Base-by-base conservation (phyloP, 2,113 vertebrate species). In the Lagopus muta region DNA sequence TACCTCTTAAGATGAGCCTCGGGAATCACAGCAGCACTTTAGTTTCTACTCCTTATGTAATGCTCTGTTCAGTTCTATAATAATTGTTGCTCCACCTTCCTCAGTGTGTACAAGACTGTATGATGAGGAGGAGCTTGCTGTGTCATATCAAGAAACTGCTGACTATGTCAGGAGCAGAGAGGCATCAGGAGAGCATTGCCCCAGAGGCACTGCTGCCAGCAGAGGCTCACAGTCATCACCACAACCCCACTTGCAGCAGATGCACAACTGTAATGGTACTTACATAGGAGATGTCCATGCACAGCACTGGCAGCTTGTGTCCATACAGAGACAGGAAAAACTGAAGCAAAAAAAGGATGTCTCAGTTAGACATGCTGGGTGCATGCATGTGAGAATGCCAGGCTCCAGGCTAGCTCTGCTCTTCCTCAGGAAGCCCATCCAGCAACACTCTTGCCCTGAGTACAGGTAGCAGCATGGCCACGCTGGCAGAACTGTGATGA, bases 291-390 rank as follows among this genome's bases (percentile, higher is more conserved):
- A 99, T 99, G 95, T 99, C 99, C 98, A 99, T 98, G 89, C 99
- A 99, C 8, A 99, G 98, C 22, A 99, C 99, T 4, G 99, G 99
- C 82, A 99, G 97, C 97, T 99, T 99, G 97, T 99, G 99, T 97
- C 99, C 99, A 65, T 99, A 99, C 16, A 99, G 97, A 42, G 99
- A 99, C 80, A 99, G 97, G 96, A 99, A 99, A 97, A 99, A 99
- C 99, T 99, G 96, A 48, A 93, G 89, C 42, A 91, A 61, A 95
- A 67, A 79, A 86, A 89, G 62, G 5, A 50, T 47, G 30, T 52
- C 36, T 71, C 25, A 89, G 77, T 91, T 88, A 93, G 22, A 88
- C 25, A 19, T 13, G 5, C 32, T 74, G 50, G 9, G 14, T 12
- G 61, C 50, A 4, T 36, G 13, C 62, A 3, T 9, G 7, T 10